Evolutionary conservation across 1,140 invertebrate species (phyloP).

Genomic region (Orussus abietinus): DNA sequence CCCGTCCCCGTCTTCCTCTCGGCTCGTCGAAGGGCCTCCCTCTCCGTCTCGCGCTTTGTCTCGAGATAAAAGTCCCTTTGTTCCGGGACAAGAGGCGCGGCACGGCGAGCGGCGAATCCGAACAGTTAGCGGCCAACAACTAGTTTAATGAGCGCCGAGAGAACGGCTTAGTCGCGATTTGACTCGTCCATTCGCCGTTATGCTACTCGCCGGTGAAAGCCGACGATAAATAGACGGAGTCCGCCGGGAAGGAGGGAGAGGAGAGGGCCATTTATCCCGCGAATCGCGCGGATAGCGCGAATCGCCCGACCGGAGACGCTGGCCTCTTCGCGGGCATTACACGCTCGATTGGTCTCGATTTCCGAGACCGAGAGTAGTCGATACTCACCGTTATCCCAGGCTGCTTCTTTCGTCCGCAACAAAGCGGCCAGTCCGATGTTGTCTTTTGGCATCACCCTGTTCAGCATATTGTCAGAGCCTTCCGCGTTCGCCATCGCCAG

Average conservation of each 20-base stretch:
- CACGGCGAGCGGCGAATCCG: conserved; percentile 4
- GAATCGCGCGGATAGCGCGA: too few species aligned
- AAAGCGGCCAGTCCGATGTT: conserved; percentile 96
- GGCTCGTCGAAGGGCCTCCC: too few species aligned
- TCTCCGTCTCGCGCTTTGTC: background rate
- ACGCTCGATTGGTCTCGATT: too few species aligned
- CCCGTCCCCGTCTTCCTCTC: too few species aligned
- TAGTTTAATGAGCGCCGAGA: conserved; percentile 15
- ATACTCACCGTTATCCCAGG: conserved; percentile 82
- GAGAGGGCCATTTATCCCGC: too few species aligned
- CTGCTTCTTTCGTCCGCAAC: conserved; percentile 88
- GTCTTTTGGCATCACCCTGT: conserved; percentile 99
- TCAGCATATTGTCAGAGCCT: conserved; percentile 97
- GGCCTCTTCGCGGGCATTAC: too few species aligned
- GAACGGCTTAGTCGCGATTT: background rate
- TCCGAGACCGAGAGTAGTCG: too few species aligned
- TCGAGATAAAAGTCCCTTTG: conserved; percentile 12
- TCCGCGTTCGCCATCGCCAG: conserved; percentile 97
- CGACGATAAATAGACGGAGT: too few species aligned
- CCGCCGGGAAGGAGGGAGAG: too few species aligned
- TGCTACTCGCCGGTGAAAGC: too few species aligned
- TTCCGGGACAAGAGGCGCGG: conserved; percentile 1
- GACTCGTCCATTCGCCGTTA: background rate
- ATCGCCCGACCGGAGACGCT: too few species aligned
- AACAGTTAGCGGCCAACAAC: conserved; percentile 13